Base-by-base conservation (phyloP, 2,113 vertebrate genomes). In the Eurystomus gularis region DNA sequence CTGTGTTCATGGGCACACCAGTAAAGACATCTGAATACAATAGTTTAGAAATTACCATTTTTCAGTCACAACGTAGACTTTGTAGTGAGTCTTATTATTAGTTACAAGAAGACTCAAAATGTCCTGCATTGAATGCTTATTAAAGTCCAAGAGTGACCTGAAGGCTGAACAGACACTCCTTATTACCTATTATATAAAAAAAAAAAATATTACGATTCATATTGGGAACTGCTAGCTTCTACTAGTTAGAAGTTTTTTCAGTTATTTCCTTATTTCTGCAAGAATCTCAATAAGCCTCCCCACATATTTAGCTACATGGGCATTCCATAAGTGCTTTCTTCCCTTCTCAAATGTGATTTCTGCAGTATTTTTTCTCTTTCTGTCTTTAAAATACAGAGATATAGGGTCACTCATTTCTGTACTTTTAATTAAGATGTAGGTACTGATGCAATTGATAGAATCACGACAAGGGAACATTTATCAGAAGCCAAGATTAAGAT, bases 271-370 rank as follows among this genome's bases (percentile, higher is more conserved):
- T 75, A 86, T 82, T 92, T 84, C 72, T 88, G 49, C n/a, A 89
- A 65, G 65, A 85, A 82, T 76, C 37, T 85, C 69, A 80, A 11
- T 76, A 79, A 79, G 46, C 17, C 40, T 96, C 40, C 39, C 14
- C 37, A 42, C 44, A 58, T 35, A 16, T 29, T 42, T 66, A 90
- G 26, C 51, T 78, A 86, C 96, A 97, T 85, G 66, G 96, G 96
- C 86, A 64, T 87, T 92, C 95, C 96, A 95, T 65, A 94, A 95
- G 96, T 94, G 71, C 75, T 87, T 90, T 57, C 52, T 76, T 55
- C 64, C 35, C 39, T 55, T 69, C 49, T 40, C 52, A 72, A 57
- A 35, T 29, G 61, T 28, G 31, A 91, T 88, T 86, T 66, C 46
- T 71, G 42, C 68, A 71, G 9, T 55, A 65, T 78, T 90, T 94